Evolutionary conservation across 2,113 vertebrate genomes (phyloP).

Genomic region (Cercocebus atys): DNA sequence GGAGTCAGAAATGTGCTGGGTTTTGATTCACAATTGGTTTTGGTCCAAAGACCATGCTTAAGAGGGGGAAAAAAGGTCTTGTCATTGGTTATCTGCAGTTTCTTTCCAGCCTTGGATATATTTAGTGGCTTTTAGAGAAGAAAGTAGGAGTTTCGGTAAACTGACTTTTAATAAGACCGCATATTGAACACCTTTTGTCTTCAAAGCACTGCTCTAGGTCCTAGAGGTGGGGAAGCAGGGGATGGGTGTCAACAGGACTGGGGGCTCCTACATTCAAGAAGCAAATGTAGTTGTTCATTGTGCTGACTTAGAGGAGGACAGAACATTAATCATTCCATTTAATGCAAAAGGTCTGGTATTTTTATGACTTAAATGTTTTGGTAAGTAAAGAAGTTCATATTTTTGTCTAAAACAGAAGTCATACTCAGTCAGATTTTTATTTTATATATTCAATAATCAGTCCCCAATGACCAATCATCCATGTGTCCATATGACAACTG

Average conservation of each 20-base stretch:
- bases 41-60: no score
- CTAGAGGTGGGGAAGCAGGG: neutral
- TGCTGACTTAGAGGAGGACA: neutral
- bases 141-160: neutral
- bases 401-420: neutral
- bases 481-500: rapidly evolving
- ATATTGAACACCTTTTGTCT: neutral
- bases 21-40: neutral
- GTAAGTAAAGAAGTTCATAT: neutral
- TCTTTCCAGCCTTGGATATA: neutral
- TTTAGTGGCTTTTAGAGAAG: neutral
- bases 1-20: neutral
- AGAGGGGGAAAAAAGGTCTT: neutral
- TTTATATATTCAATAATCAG: neutral
- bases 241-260: rapidly evolving
- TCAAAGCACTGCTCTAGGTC: neutral
- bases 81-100: neutral
- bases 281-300: neutral
- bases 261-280: neutral
- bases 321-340: neutral
- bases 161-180: neutral
- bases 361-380: neutral
- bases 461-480: neutral
- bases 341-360: neutral
- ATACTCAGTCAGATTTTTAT: neutral